Evolutionary conservation across 2,888 invertebrate genomes (phyloP).

Genomic region (Tachina fera): DNA sequence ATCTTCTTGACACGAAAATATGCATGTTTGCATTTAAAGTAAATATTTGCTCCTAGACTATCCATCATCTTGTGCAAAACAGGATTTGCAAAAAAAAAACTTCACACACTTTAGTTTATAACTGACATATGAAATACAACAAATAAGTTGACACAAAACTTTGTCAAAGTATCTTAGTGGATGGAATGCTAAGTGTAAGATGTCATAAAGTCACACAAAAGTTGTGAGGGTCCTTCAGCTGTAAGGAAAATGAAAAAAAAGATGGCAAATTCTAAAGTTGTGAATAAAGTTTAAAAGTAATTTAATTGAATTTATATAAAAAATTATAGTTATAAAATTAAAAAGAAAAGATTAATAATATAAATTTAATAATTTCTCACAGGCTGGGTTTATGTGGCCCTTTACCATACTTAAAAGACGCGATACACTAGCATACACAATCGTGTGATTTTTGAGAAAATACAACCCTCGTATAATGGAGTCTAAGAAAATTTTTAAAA

Average conservation of each 20-base stretch:
- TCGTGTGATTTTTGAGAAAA: too few relatives aligned
- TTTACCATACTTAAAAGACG: too few relatives aligned
- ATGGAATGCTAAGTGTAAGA: constrained; percentile 45
- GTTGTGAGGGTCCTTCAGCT: background rate
- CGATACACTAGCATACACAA: too few relatives aligned
- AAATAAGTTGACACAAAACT: constrained; percentile 56
- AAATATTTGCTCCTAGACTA: constrained; percentile 36
- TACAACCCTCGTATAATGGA: too few relatives aligned
- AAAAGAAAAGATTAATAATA: too few relatives aligned
- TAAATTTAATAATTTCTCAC: background rate
- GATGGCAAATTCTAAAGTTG: constrained; percentile 6
- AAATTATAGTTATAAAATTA: background rate
- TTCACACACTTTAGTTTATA: constrained; percentile 42
- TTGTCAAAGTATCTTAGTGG: constrained; percentile 50
- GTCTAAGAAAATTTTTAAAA: too few relatives aligned
- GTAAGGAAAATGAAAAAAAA: background rate
- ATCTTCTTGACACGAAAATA: constrained; percentile 8
- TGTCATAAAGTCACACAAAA: constrained; percentile 56
- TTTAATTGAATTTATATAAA: constrained; percentile 12
- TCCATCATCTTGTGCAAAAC: constrained; percentile 31
- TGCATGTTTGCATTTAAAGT: background rate
- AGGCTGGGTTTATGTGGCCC: too few relatives aligned
- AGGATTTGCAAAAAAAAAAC: constrained; percentile 24
- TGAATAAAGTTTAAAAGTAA: constrained; percentile 5
- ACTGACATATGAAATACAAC: constrained; percentile 51